Base-by-base conservation (phyloP, 2,888 invertebrate species). In the Oscheius sp. region DNA sequence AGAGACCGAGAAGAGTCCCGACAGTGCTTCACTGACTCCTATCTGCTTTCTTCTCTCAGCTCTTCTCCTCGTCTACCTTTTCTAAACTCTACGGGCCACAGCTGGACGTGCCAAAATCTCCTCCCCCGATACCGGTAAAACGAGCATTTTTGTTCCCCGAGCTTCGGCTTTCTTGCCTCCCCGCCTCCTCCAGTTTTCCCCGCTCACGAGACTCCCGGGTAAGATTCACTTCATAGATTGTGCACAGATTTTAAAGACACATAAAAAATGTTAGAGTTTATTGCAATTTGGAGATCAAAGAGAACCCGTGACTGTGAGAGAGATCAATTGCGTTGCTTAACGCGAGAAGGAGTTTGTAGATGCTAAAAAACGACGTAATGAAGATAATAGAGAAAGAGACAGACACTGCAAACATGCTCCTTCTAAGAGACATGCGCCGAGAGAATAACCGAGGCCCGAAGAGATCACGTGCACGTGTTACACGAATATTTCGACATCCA, bases 401-500 rank as follows among this genome's bases (percentile, higher is more conserved):
- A 5, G 42, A 42, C 42, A 42, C 42, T 5, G 42, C 42, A 42
- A 42, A 55, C 55, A 55, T 51, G 53, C 53, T 21, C 13, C 53
- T 13, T 7, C 55, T 55, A 42, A 42, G 42, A 42, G 32, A 60
- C 11, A 35, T 42, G 58, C 32, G 32, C n/a, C 21, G 63, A 10
- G 10, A 33, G 35, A 21, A 29, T 13, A 32, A 42, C 10, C 13
- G 29, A 47, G 63, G 42, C 47, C 48, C 63, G 37, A 42, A 63
- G 63, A 63, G 63, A 2, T 9, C 10, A 48, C 11, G 63, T 21
- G 37, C 13, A n/a, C 13, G 62, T n/a, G 42, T 83, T 73, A 84
- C 70, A 85, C 85, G 76, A 85, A 85, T 58, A 85, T 85, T 76
- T 85, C 85, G 70, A 79, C 79, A 74, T 85, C 82, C 50, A 79